Base-by-base conservation (phyloP, 2,113 vertebrate genomes). In the Hassar affinis region DNA sequence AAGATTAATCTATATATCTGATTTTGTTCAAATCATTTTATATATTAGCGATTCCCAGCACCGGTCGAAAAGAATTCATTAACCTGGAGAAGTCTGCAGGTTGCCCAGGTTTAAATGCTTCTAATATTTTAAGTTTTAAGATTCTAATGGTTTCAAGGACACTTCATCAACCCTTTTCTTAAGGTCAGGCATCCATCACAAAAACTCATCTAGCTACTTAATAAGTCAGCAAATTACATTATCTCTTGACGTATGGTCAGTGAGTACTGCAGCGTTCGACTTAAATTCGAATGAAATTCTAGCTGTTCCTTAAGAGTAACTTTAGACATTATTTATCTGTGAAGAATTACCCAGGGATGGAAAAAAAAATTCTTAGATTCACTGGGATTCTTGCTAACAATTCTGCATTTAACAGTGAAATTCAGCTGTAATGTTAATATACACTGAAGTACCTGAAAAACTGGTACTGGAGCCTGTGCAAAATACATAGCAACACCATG, bases 1-100 rank as follows among this genome's bases (percentile, higher is more conserved):
- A 22, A 80, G 45, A 80, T 52, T 17, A 33, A 80, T 20, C 45
- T 49, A 62, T 17, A 74, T 56, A 74, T n/a, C 25, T 25, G 69
- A 51, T 69, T 51, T 47, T 72, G 38, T 59, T 38, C 47, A 30
- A 57, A 45, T 59, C 17, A n/a, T 15, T 17, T 57, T 25, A 14
- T 8, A 47, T 51, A 47, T 82, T 42, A 82, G 30, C 57, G n/a
- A 33, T 59, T 38, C 25, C n/a, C 45, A 66, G 27, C 11, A 51
- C 35, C 69, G 61, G 6, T 61, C 22, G 22, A 57, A 62, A 61
- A 22, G 10, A 20, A 11, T 4, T 6, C 4, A 56, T 56, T n/a
- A 59, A 61, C 49, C 7, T 47, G 9, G 33, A 59, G n/a, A 17
- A 8, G 18, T 22, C 4, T 47, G 18, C 15, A 33, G 25, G 68